Conservation (phyloP, 2,797 vertebrate species). For the Anabas testudineus region DNA sequence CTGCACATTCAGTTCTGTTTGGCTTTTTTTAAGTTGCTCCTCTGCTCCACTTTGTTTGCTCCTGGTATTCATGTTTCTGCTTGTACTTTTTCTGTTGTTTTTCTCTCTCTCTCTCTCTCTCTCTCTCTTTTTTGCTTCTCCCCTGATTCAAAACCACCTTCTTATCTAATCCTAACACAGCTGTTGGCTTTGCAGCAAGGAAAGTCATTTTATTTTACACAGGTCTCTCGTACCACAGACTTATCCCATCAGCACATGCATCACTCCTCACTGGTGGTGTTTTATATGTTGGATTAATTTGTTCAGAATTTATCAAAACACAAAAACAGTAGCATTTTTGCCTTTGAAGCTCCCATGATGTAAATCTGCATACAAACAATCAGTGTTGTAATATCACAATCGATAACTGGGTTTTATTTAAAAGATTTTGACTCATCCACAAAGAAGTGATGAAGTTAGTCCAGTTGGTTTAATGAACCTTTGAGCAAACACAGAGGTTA, state of each 20-base stretch:
- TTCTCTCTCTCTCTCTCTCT: too few species aligned
- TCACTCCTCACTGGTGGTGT: background rate
- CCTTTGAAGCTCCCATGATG: background rate
- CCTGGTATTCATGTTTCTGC: background rate
- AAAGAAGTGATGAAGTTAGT: background rate
- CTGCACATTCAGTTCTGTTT: background rate
- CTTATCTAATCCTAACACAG: background rate
- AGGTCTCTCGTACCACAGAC: background rate
- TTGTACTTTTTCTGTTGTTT: background rate
- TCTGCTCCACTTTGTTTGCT: conserved; percentile 3
- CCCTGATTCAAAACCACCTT: conserved; percentile 4
- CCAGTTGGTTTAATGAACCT: background rate
- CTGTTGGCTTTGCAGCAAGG: conserved; percentile 16
- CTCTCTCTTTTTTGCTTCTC: background rate
- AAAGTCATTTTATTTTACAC: conserved; percentile 5
- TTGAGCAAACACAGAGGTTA: background rate
- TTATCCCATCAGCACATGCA: background rate
- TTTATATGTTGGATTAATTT: background rate
- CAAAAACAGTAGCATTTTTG: background rate
- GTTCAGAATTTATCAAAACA: background rate
- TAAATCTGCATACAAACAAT: background rate
- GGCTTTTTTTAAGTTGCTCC: conserved; percentile 9
- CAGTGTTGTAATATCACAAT: background rate
- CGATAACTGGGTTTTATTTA: background rate
- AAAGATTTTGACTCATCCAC: background rate